Percentiles rank a stretch among this genome's conserved stretches.
These are phyloP conservation scores for Apteryx mantelli DNA, from an alignment of 2,113 vertebrate species.

Conservation along the genomic window DNA sequence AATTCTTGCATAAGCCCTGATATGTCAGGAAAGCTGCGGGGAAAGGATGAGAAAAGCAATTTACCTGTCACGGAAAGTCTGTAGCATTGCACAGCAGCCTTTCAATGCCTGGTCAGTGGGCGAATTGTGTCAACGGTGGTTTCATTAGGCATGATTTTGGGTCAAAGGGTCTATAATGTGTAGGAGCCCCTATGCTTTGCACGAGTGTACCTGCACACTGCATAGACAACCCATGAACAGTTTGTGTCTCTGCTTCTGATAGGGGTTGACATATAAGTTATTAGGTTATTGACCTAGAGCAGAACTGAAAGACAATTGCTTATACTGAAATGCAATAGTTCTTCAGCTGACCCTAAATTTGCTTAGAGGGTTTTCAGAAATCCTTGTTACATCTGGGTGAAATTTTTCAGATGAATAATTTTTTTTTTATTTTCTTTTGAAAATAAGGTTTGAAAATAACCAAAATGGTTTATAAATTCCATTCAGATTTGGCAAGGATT, in stretches of 20 bases:
- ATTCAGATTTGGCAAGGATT: background rate
- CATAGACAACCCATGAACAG: background rate
- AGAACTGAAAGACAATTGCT: background rate
- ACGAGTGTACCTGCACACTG: background rate
- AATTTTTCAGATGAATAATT: background rate
- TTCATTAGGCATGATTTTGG: background rate
- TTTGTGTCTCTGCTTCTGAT: background rate
- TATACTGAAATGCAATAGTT: background rate
- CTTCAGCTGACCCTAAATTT: background rate
- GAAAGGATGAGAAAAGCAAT: background rate
- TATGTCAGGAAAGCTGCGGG: background rate
- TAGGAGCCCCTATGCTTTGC: background rate
- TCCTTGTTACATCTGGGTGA: background rate
- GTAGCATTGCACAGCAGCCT: background rate
- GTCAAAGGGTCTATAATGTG: background rate
- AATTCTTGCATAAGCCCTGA: background rate
- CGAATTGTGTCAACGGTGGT: background rate
- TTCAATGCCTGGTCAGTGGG: background rate
- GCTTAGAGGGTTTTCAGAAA: background rate
- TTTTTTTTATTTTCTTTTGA: background rate
- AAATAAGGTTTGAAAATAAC: background rate
- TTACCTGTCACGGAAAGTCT: constrained; percentile 13
- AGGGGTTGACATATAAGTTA: background rate
- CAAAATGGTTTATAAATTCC: background rate
- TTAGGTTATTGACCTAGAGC: background rate